Base-by-base conservation (phyloP, 2,888 invertebrate species). In the Melanotus villosus region DNA sequence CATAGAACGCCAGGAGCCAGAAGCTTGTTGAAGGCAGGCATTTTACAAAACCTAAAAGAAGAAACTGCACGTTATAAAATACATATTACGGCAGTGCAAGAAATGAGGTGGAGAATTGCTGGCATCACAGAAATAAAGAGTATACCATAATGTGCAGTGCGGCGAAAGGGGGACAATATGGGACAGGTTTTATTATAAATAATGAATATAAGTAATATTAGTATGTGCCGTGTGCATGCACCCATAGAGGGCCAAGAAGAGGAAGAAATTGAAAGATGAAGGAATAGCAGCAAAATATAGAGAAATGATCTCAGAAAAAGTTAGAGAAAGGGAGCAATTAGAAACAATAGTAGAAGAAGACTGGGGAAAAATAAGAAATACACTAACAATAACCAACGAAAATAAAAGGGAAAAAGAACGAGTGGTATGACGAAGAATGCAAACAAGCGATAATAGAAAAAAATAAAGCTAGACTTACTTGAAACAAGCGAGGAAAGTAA, bases 171-270 rank as follows among this genome's bases (percentile, higher is more conserved):
- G 21, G 45, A 1, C 18, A 19, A 9, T 19, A 45, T n/a, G 45
- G 45, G 7, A 45, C 45, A n/a, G 45, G 45, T 45, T 45, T 45
- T 21, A 2, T 18, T 1, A 19, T 45, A 45, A 19, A 9, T 18
- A 45, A 45, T 21, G 45, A 45, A 19, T 18, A 7, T 19, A 19
- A 7, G 5, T 6, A 45, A 19, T 9, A 45, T 19, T 19, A 45
- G 19, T 19, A 9, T 45, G n/a, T 19, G 7, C 18, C 18, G 10
- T 19, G 45, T 45, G 5, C 21, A 45, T 18, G 41, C 71, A 30
- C 65, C 68, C 9, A 60, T 65, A 1, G 69, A 69, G 19, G 65
- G 52, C 9, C 50, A 65, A 30, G 59, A 59, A 9, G 38, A 30
- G 21, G 65, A 65, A 34, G 47, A 14, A 2, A 64, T 6, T 6